A percentile compares a stretch with the other conserved stretches of the same genome.
Evolutionary conservation across 2,888 invertebrate species (phyloP).

Genomic region (Julus scandinavius): DNA sequence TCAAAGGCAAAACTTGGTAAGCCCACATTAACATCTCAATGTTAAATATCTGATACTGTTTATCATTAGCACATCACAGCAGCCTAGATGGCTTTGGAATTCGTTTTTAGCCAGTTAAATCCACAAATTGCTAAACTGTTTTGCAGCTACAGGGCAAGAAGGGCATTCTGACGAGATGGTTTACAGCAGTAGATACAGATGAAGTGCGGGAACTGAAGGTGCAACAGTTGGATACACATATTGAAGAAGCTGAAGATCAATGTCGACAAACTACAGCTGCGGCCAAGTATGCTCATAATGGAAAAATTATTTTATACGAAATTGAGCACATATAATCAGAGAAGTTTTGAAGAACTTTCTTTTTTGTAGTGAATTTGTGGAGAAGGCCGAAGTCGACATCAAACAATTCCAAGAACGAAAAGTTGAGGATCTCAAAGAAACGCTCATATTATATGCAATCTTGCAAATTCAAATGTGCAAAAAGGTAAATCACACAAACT

Average conservation of each 20-base stretch:
- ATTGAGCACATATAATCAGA: neutral
- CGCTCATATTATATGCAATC: constrained; percentile 75
- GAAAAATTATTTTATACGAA: too few relatives aligned
- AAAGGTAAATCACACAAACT: constrained; percentile 70
- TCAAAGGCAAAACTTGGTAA: constrained; percentile 68
- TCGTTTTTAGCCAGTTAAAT: too few relatives aligned
- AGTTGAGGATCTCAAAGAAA: constrained; percentile 77
- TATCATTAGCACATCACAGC: too few relatives aligned
- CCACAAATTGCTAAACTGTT: neutral
- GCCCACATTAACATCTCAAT: neutral
- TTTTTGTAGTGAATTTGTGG: constrained; percentile 74
- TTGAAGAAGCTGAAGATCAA: constrained; percentile 72
- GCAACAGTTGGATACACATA: constrained; percentile 75
- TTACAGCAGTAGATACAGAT: constrained; percentile 80
- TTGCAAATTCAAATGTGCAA: constrained; percentile 79
- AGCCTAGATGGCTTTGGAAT: too few relatives aligned
- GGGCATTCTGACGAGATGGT: constrained; percentile 78
- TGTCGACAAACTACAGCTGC: constrained; percentile 72
- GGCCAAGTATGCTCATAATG: constrained; percentile 73
- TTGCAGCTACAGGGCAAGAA: constrained; percentile 70
- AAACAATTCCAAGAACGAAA: constrained; percentile 80
- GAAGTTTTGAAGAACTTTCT: neutral
- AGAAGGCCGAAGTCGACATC: constrained; percentile 75
- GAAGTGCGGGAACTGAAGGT: constrained; percentile 79
- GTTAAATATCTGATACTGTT: neutral